phyloP scores from a whole-genome alignment of 2,888 invertebrate species.

The Anthophora plumipes region DNA sequence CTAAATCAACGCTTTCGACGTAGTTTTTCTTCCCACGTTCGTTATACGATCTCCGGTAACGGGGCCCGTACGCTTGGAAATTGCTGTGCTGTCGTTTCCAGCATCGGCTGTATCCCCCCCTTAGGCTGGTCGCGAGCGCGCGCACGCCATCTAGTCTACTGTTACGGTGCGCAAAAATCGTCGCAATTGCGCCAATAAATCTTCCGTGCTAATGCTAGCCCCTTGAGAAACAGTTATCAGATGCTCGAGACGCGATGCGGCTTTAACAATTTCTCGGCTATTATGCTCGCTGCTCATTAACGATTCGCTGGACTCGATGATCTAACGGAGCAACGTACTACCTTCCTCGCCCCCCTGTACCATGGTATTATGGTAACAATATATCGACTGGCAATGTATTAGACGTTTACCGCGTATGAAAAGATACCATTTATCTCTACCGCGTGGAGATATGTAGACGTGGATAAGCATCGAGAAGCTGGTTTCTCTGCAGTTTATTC shows the following conservation, averaged over 20 bases:
- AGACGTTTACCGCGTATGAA: slow-evolving; percentile 19
- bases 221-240: slow-evolving; percentile 68
- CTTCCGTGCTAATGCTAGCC: slow-evolving; percentile 59
- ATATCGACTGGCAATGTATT: slow-evolving; percentile 22
- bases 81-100: slow-evolving; percentile 56
- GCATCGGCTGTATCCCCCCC: slow-evolving; percentile 47
- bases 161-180: slow-evolving; percentile 46
- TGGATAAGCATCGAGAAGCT: neutral
- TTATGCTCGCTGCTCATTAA: slow-evolving; percentile 65
- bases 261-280: slow-evolving; percentile 68
- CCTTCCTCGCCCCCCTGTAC: neutral
- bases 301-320: slow-evolving; percentile 61
- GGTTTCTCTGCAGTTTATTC: neutral
- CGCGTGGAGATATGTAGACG: neutral
- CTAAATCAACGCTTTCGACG: slow-evolving; percentile 32
- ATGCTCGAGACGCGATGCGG: slow-evolving; percentile 58
- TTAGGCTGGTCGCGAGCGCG: neutral
- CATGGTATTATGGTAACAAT: slow-evolving; percentile 52
- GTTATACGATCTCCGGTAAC: slow-evolving; percentile 41
- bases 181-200: slow-evolving; percentile 67
- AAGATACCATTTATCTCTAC: slow-evolving; percentile 17
- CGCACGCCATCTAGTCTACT: slow-evolving; percentile 22
- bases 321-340: slow-evolving; percentile 34
- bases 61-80: slow-evolving; percentile 55
- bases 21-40: slow-evolving; percentile 32